Base-by-base conservation (phyloP, 2,113 vertebrate genomes). In the Sporophila hypoxantha region DNA sequence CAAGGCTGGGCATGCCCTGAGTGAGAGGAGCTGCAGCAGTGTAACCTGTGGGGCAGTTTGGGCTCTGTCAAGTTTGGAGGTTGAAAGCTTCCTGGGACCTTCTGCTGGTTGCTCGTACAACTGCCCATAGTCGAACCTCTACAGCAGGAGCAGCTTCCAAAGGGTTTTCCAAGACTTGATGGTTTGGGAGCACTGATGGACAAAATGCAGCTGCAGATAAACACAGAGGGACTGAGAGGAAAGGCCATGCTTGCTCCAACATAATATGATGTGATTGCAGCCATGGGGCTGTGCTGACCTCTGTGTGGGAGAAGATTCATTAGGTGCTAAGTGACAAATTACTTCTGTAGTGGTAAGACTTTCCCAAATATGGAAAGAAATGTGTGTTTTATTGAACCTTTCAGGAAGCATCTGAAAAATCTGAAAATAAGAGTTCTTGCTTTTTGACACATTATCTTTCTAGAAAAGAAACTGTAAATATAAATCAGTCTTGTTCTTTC, bases 1-100 rank as follows among this genome's bases (percentile, higher is more conserved):
- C 17, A 4, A 12, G 39, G 32, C 37, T 62, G 62, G 53, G 12
- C 29, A 3, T 1, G 8, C 23, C 47, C 6, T 6, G 37, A 30
- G n/a, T 32, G 30, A 18, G 9, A 36, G 27, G 20, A 52, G 12
- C 0, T 61, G 76, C 44, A 9, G 21, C 3, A 9, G 14, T 27
- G 17, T 39, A 23, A 5, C 23, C 39, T 22, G 8, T 3, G 5
- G 36, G 2, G 9, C 14, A 36, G 0, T 49, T 65, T 11, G 3
- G 21, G 12, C 27, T n/a, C 15, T 12, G 10, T 18, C 12, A 4
- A 1, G 9, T 49, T 27, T 10, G 76, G 55, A 41, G 69, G 47
- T 14, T 57, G 39, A 44, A 70, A 75, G 16, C 36, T 59, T 14
- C 17, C 27, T 32, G 22, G 5, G 25, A 47, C 16, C 36, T 34